A percentile compares a stretch with the other conserved stretches of the same genome.
These are phyloP conservation scores for Pristionchus mayeri DNA, from an alignment of 2,888 invertebrate genomes.

Conservation along the genomic window DNA sequence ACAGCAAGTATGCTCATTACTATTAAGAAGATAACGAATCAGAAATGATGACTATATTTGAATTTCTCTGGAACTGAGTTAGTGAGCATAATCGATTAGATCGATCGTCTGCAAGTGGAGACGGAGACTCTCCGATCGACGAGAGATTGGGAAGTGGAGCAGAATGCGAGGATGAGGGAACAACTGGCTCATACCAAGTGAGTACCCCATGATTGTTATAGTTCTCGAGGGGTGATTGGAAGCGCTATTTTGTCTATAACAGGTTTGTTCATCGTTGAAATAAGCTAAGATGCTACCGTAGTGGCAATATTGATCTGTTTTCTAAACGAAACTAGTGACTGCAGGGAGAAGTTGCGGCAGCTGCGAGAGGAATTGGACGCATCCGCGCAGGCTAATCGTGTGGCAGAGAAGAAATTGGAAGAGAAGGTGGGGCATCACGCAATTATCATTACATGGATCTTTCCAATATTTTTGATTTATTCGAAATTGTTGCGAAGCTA, in stretches of 20 bases:
- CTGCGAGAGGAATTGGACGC: constrained; percentile 62
- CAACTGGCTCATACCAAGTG: constrained; percentile 63
- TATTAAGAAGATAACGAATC: too few relatives aligned
- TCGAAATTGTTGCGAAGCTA: background rate
- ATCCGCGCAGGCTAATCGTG: constrained; percentile 55
- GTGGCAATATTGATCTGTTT: too few relatives aligned
- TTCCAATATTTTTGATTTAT: background rate
- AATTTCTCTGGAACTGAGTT: too few relatives aligned
- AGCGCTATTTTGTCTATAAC: too few relatives aligned
- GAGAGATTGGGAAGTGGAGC: constrained; percentile 71
- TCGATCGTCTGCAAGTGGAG: constrained; percentile 61
- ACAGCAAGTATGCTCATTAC: constrained; percentile 51
- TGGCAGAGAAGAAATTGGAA: constrained; percentile 56
- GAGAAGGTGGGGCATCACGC: constrained; percentile 48
- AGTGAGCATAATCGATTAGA: constrained; percentile 52
- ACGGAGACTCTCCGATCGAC: constrained; percentile 68
- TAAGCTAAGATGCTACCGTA: too few relatives aligned
- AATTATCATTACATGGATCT: background rate
- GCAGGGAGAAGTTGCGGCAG: constrained; percentile 61
- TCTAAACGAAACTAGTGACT: too few relatives aligned
- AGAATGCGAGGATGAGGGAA: constrained; percentile 70
- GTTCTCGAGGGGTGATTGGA: too few relatives aligned
- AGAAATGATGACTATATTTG: too few relatives aligned
- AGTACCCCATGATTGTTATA: too few relatives aligned
- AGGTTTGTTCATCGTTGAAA: too few relatives aligned